A percentile compares a stretch with the other conserved stretches of the same genome.
Conservation (phyloP, 2,113 vertebrate genomes). For the Plecotus auritus region DNA sequence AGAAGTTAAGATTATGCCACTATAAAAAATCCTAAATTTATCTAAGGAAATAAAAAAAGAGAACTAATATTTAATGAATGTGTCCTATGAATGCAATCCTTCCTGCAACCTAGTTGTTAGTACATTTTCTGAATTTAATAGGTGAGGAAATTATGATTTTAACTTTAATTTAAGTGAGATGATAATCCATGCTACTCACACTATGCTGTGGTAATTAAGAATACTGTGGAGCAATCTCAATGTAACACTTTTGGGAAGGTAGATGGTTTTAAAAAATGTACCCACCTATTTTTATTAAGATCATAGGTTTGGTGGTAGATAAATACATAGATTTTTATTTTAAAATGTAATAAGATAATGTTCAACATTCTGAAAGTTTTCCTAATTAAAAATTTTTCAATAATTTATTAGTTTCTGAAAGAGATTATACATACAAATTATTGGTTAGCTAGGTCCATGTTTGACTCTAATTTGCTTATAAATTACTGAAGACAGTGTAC, state of each 20-base stretch:
- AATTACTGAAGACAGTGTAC: not conserved
- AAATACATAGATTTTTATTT: not conserved
- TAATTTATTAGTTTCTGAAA: not conserved
- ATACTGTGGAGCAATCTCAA: not conserved
- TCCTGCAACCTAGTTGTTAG: not conserved
- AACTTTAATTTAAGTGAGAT: not conserved
- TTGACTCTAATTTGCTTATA: not conserved
- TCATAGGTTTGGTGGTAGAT: not conserved
- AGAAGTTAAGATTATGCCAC: not conserved
- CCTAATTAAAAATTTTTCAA: not conserved
- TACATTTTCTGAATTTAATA: not conserved
- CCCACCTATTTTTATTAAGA: not conserved
- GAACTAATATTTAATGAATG: not conserved
- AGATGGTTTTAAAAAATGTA: not conserved
- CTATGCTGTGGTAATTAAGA: not conserved
- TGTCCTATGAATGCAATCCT: not conserved
- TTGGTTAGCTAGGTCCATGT: not conserved
- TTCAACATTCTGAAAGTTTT: not conserved
- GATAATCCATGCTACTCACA: not conserved
- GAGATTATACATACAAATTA: not conserved
- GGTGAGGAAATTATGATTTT: not conserved
- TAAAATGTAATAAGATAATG: not conserved
- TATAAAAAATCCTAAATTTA: not conserved
- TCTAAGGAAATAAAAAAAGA: not conserved
- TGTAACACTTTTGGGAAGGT: not conserved